Evolutionary conservation across 2,888 invertebrate species (phyloP), one percentile per base, ranked within the genome.

Genomic region (Agrochola macilenta): DNA sequence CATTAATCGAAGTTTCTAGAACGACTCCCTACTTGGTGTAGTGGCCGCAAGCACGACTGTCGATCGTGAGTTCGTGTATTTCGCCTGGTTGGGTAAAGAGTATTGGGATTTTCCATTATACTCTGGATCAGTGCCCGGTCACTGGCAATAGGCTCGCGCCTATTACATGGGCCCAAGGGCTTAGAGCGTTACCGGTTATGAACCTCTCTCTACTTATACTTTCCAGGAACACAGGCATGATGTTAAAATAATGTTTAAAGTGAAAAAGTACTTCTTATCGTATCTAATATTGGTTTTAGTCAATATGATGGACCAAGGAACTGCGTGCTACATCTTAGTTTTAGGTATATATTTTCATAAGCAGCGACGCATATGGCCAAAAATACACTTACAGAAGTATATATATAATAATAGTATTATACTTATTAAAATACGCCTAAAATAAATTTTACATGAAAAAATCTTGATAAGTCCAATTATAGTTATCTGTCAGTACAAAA

Each of bases 401-500:
- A 14, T 46, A 46, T 46, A 12, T 46, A 12, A 14, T 46, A 46
- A 43, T 43, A 35, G 35, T 43, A 72, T 57, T 57, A 63, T 63
- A 80, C n/a, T 57, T 20, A 49, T 63, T 52, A 65, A 64, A 81
- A 74, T 49, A 74, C 60, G 46, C 46, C 54, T 77, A 65, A 77
- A 77, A 83, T 65, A 57, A 57, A 70, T 63, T 66, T 54, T 52
- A 66, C 46, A 70, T 20, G 9, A 73, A 81, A 35, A 76, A 61
- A 73, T 78, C 72, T 78, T 66, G 68, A 82, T 77, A 75, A 58
- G 30, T 63, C 39, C 58, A 86, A 78, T 78, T 69, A 73, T 52
- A 54, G 30, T 70, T 68, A 83, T 81, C 83, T 70, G 71, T 61
- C 30, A 35, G 43, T 72, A 76, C 71, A 86, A 88, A 87, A 81